Conservation (phyloP, 2,888 invertebrate species). For the Ophonus ardosiacus region DNA sequence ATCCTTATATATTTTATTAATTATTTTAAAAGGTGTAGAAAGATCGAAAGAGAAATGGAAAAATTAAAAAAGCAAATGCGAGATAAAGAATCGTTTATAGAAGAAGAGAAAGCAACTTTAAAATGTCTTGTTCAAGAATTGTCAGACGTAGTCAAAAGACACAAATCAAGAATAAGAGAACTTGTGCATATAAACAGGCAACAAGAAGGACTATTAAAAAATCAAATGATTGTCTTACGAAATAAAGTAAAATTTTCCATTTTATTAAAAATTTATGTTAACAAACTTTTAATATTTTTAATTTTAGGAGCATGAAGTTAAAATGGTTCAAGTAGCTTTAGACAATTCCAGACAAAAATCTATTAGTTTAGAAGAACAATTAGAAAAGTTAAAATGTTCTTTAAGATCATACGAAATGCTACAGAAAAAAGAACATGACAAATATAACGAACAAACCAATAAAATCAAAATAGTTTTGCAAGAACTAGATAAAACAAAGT, state of each 20-base stretch:
- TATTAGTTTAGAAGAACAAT: constrained; percentile 32
- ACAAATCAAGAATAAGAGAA: constrained; percentile 65
- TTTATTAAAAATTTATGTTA: not conserved
- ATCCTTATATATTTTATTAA: not conserved
- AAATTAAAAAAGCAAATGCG: constrained; percentile 52
- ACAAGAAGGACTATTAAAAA: constrained; percentile 65
- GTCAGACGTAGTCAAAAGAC: constrained; percentile 62
- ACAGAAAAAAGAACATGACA: not conserved
- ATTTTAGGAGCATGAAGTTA: constrained; percentile 48
- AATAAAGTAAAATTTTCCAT: constrained; percentile 63
- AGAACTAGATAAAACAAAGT: constrained; percentile 43
- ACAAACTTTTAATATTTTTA: not conserved
- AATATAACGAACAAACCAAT: not conserved
- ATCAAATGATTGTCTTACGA: constrained; percentile 65
- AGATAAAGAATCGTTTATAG: constrained; percentile 62
- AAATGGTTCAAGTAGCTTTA: constrained; percentile 25
- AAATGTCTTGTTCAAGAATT: constrained; percentile 65
- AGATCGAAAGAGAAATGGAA: constrained; percentile 65
- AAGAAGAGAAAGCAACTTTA: constrained; percentile 66
- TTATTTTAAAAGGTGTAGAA: constrained; percentile 36
- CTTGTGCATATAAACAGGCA: constrained; percentile 64
- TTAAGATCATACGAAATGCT: constrained; percentile 15
- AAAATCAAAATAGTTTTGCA: constrained; percentile 9
- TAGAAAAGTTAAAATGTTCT: constrained; percentile 11
- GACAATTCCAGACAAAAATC: constrained; percentile 1